phyloP scores from a whole-genome alignment of 92 coral and sea anemone genomes.

The Actinostola sp. region DNA sequence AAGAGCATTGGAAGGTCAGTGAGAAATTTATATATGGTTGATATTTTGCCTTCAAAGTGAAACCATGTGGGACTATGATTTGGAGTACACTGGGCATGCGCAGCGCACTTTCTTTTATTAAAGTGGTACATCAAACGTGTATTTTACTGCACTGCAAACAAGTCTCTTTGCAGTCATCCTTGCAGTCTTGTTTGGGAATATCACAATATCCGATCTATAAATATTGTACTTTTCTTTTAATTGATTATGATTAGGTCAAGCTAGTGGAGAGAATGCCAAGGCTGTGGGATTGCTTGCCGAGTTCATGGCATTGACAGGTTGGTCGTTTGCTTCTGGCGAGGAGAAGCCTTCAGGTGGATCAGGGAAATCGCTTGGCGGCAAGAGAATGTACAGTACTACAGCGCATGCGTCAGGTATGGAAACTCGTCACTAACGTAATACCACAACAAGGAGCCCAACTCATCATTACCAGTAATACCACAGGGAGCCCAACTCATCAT shows the following conservation, averaged over 20 bases:
- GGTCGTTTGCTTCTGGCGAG: constrained; percentile 74
- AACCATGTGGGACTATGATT: too few relatives aligned
- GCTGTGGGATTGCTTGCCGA: constrained; percentile 89
- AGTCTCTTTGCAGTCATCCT: too few relatives aligned
- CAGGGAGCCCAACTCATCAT: too few relatives aligned
- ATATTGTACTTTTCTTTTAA: too few relatives aligned
- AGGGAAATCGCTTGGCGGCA: constrained; percentile 31
- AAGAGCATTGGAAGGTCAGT: constrained; percentile 81
- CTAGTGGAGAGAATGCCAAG: constrained; percentile 86
- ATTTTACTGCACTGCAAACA: too few relatives aligned
- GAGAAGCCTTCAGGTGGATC: constrained; percentile 30
- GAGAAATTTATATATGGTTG: neutral
- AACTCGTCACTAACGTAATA: neutral
- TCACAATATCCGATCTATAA: too few relatives aligned
- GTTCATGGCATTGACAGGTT: constrained; percentile 83
- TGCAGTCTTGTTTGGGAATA: too few relatives aligned
- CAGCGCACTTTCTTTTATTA: too few relatives aligned
- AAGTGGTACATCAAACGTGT: too few relatives aligned
- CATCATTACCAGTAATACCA: too few relatives aligned
- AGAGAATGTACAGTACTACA: constrained; percentile 79
- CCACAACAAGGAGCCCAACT: too few relatives aligned
- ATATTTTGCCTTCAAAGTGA: neutral
- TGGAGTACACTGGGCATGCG: too few relatives aligned
- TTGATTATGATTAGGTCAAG: constrained; percentile 73
- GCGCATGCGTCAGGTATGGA: constrained; percentile 14